phyloP scores from a whole-genome alignment of 2,797 vertebrate species.

The Todus mexicanus region DNA sequence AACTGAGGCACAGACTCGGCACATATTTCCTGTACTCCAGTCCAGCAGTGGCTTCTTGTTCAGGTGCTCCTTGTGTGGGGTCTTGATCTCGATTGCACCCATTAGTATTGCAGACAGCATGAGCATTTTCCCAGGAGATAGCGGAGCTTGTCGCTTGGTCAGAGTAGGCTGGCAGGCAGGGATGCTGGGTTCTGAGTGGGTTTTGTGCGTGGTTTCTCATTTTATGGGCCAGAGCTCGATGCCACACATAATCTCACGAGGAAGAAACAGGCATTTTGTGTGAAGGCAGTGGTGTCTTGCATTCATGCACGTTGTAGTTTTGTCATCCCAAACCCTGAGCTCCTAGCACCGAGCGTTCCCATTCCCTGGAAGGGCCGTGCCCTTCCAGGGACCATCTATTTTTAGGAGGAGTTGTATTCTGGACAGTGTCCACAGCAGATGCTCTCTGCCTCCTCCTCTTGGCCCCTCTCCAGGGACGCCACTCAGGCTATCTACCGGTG shows the following conservation, averaged over 20 bases:
- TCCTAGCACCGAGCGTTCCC: background rate
- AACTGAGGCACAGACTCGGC: background rate
- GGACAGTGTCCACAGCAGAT: slow-evolving; percentile 52
- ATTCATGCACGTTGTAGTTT: background rate
- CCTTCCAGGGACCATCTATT: slow-evolving; percentile 50
- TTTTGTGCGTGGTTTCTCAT: background rate
- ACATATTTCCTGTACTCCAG: background rate
- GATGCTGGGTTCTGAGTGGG: background rate
- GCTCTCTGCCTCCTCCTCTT: slow-evolving; percentile 47
- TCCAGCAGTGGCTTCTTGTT: accelerated
- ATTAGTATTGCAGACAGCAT: background rate
- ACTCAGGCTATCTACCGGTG: background rate
- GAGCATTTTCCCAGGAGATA: background rate
- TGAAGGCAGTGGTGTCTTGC: background rate
- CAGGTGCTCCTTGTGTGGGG: background rate
- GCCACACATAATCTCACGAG: background rate
- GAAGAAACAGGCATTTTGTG: background rate
- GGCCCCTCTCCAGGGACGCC: background rate
- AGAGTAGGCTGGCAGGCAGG: background rate
- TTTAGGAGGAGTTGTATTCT: slow-evolving; percentile 54
- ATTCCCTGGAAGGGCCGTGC: background rate
- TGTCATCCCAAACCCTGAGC: background rate
- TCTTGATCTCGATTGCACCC: background rate
- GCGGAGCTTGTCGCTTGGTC: background rate
- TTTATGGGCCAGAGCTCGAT: background rate